Evolutionary conservation across 2,888 invertebrate species (phyloP), one percentile per base, ranked within the genome.

Genomic region (Coelinius sp.): DNA sequence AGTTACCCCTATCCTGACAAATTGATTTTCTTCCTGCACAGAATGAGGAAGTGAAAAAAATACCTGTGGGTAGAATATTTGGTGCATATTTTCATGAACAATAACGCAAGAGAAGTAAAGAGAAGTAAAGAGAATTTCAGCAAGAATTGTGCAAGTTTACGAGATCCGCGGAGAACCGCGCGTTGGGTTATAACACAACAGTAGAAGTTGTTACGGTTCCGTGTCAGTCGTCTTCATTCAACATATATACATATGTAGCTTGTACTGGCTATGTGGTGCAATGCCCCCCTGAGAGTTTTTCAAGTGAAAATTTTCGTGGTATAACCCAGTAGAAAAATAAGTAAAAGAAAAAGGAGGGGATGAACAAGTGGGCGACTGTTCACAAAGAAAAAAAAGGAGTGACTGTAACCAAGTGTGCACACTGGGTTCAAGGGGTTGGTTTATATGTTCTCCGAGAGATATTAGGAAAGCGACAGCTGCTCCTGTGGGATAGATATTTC

Each of bases 71-170:
- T 59, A 31, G 59, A 59, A 59, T 59, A 59, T 56, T 49, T 41
- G 52, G 24, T 46, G 44, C 8, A 17, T 44, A 59, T 59, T 44
- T 64, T 44, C 64, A 64, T 44, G 46, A 46, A 59, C 59, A 59
- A 46, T 25, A 46, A 44, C 64, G 71, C 35, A 38, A n/a, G 44
- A 31, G 70, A 49, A 35, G 65, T 59, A 74, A 38, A n/a, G 44
- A 31, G 70, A 49, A 35, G 65, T 59, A 74, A 65, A 46, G 38
- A 24, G 67, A 67, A 59, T 31, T 63, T 53, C 53, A 20, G 46
- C 63, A 68, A 62, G 59, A 59, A 59, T 59, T 59, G 59, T 59
- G 62, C 71, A 77, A 75, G 68, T 75, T 73, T 75, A 71, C 70
- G 74, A 73, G 65, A 69, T 52, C 53, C 56, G 44, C 38, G 41